A percentile compares a stretch with the other conserved stretches of the same genome.
Evolutionary conservation across 2,888 invertebrate genomes (phyloP).

Genomic region (Harpalus rubripes): DNA sequence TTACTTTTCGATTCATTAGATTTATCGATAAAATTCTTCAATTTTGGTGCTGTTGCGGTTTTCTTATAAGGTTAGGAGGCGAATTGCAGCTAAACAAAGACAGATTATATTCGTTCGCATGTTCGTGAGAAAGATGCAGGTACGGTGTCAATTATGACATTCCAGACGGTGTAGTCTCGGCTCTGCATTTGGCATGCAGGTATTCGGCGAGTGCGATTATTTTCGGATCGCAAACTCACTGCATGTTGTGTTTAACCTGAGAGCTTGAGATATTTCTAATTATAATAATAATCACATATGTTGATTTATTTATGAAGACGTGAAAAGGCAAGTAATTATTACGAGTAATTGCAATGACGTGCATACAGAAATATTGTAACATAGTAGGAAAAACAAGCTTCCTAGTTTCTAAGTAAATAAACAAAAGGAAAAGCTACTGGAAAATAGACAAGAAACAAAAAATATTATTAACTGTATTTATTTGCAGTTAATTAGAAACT

Average conservation of each 20-base stretch:
- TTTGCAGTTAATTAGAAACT: too few species aligned
- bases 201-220: constrained; percentile 60
- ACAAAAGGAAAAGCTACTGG: neutral
- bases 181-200: constrained; percentile 61
- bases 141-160: constrained; percentile 65
- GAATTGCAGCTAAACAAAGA: neutral
- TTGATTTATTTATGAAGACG: constrained; percentile 54
- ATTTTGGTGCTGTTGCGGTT: neutral
- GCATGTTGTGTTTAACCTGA: neutral
- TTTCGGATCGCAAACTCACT: constrained; percentile 10
- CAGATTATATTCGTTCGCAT: neutral
- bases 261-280: constrained; percentile 28
- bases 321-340: constrained; percentile 29
- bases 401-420: neutral
- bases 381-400: neutral
- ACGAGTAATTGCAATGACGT: constrained; percentile 48
- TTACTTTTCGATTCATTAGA: too few species aligned
- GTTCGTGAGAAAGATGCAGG: constrained; percentile 26
- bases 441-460: constrained; percentile 3
- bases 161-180: constrained; percentile 48
- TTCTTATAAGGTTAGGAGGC: neutral
- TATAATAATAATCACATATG: constrained; percentile 51
- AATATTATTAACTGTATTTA: neutral
- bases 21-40: neutral
- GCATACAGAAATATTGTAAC: constrained; percentile 6